Conservation (phyloP, 35 echinoderm and acorn worm genomes). For the Ophioderma brevispina region DNA sequence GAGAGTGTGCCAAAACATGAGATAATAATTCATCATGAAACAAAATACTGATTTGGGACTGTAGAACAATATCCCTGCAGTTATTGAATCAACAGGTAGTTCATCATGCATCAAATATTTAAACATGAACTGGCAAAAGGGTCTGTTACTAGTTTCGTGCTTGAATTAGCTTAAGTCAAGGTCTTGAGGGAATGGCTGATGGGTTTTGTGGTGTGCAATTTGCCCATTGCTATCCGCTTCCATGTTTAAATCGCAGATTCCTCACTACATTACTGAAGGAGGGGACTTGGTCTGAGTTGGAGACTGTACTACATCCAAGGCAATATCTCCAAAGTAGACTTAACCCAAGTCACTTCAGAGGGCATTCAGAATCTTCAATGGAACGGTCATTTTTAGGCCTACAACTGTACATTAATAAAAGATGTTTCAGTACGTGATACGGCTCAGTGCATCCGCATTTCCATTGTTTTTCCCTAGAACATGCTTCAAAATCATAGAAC, state of each 20-base stretch:
- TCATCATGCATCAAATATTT: not conserved
- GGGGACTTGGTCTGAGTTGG: too few species aligned
- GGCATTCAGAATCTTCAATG: not conserved
- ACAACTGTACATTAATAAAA: not conserved
- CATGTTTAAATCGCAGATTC: not conserved
- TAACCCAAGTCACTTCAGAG: not conserved
- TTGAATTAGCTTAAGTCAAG: not conserved
- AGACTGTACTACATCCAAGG: too few species aligned
- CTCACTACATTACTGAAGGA: not conserved
- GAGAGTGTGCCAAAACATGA: conserved; percentile 23
- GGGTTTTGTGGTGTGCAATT: not conserved
- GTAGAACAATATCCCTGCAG: conserved; percentile 5
- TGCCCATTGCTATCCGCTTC: not conserved
- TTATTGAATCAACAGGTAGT: not conserved
- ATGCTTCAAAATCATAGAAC: conserved; percentile 32
- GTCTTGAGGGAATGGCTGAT: not conserved
- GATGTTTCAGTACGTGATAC: not conserved
- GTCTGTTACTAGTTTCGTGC: not conserved
- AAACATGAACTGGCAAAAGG: not conserved
- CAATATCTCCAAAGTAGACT: not conserved
- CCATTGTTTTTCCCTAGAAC: too few species aligned
- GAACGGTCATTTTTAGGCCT: not conserved
- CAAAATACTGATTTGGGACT: conserved; percentile 34
- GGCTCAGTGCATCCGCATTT: too few species aligned
- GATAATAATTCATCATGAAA: conserved; percentile 10